Percentiles rank a stretch among this genome's conserved stretches.
These are phyloP conservation scores for Sebastolobus altivelis DNA, from an alignment of 2,797 vertebrate genomes.

Conservation along the genomic window DNA sequence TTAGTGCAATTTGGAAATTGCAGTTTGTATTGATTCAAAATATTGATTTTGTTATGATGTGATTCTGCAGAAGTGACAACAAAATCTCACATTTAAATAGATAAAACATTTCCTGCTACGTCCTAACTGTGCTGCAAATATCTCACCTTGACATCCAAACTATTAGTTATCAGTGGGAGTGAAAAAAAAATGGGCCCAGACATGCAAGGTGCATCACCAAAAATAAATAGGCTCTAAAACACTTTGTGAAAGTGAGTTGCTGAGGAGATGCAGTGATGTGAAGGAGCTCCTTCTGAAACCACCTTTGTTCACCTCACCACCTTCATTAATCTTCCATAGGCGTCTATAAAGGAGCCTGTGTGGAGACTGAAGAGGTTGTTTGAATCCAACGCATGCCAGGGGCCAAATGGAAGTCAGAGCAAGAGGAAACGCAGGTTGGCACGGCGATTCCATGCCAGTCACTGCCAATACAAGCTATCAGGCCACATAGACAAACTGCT, in stretches of 20 bases:
- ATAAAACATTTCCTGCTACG: not conserved
- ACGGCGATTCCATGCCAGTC: constrained; percentile 53
- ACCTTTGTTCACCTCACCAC: constrained; percentile 67
- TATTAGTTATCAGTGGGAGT: not conserved
- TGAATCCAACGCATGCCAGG: constrained; percentile 51
- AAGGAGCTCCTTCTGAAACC: constrained; percentile 62
- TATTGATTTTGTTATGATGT: not conserved
- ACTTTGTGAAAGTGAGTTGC: constrained; percentile 34
- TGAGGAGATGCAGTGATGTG: constrained; percentile 48
- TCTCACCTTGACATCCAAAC: not conserved
- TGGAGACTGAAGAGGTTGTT: constrained; percentile 62
- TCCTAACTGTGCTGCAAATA: not conserved
- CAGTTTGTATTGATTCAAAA: not conserved
- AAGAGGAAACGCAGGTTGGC: constrained; percentile 72
- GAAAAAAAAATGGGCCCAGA: constrained; percentile 10
- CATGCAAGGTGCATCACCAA: not conserved
- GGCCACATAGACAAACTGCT: constrained; percentile 55
- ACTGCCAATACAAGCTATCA: constrained; percentile 79
- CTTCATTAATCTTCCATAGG: constrained; percentile 74
- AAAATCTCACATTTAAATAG: not conserved
- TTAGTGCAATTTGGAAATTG: not conserved
- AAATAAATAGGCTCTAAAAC: constrained; percentile 20
- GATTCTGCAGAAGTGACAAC: too few relatives aligned
- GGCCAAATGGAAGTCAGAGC: constrained; percentile 71
- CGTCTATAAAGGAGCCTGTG: constrained; percentile 68